phyloP scores from a whole-genome alignment of 2,797 vertebrate species.

The Trichosurus vulpecula region DNA sequence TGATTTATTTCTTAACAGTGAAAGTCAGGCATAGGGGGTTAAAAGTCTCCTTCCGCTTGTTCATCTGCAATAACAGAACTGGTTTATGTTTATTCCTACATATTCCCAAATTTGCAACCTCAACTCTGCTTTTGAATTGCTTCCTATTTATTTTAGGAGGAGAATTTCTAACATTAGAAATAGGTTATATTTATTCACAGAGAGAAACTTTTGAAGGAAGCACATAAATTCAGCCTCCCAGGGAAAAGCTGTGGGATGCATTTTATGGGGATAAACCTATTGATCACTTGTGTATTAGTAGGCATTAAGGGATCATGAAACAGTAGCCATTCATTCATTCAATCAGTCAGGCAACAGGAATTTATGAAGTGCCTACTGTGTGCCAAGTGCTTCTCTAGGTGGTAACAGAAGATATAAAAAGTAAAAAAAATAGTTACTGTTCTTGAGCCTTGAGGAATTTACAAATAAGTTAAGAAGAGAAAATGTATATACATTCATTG shows the following conservation, averaged over 20 bases:
- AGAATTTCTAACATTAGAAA: constrained; percentile 58
- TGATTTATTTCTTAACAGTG: not conserved
- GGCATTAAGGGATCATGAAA: constrained; percentile 41
- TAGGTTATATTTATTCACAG: constrained; percentile 65
- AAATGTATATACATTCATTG: not conserved
- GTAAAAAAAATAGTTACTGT: not conserved
- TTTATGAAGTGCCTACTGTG: not conserved
- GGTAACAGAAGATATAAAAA: not conserved
- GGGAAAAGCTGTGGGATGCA: constrained; percentile 52
- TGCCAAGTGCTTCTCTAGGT: not conserved
- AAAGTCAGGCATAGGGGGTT: not conserved
- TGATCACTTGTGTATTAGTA: constrained; percentile 58
- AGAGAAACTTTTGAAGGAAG: constrained; percentile 66
- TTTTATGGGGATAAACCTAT: constrained; percentile 60
- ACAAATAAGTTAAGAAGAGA: not conserved
- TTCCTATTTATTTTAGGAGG: constrained; percentile 62
- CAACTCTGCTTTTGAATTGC: constrained; percentile 49
- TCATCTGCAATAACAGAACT: constrained; percentile 38
- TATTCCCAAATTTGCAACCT: constrained; percentile 67
- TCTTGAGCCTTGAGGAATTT: not conserved
- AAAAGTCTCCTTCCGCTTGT: not conserved
- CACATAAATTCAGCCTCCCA: constrained; percentile 66
- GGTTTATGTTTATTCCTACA: constrained; percentile 43
- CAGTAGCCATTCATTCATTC: constrained; percentile 1
- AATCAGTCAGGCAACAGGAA: not conserved